Evolutionary conservation across 2,113 vertebrate species (phyloP).

Genomic region (Poecile atricapillus): DNA sequence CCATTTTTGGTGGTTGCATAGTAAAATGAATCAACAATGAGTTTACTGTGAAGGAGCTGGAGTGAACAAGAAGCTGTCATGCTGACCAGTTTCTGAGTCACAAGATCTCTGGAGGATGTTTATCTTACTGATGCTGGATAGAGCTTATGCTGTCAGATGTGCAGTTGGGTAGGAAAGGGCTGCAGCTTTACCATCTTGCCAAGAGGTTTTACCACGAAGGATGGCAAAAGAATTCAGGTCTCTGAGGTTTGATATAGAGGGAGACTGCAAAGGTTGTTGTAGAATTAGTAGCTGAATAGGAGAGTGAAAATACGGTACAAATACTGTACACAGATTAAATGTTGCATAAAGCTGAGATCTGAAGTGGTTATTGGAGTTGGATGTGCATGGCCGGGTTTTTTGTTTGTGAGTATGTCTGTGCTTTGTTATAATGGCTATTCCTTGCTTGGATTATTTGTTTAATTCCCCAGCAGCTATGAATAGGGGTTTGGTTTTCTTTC

Average conservation of each 20-base stretch:
- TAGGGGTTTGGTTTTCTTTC: not conserved
- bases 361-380: not conserved
- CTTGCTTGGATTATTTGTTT: not conserved
- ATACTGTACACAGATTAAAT: not conserved
- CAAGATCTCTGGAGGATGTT: not conserved
- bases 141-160: not conserved
- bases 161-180: not conserved
- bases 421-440: not conserved
- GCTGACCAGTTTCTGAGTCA: not conserved
- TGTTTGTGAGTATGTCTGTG: not conserved
- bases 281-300: not conserved
- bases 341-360: not conserved
- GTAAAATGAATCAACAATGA: not conserved
- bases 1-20: not conserved
- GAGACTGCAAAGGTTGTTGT: not conserved
- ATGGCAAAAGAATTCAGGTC: not conserved
- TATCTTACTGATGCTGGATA: not conserved
- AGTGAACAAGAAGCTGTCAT: not conserved
- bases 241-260: not conserved
- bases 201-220: not conserved
- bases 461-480: not conserved
- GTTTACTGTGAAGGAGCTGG: not conserved
- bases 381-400: not conserved
- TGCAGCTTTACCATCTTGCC: not conserved
- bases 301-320: not conserved